Percentiles rank a stretch among this genome's conserved stretches.
phyloP scores from a whole-genome alignment of 2,888 invertebrate species.

The Chydorus sphaericus region DNA sequence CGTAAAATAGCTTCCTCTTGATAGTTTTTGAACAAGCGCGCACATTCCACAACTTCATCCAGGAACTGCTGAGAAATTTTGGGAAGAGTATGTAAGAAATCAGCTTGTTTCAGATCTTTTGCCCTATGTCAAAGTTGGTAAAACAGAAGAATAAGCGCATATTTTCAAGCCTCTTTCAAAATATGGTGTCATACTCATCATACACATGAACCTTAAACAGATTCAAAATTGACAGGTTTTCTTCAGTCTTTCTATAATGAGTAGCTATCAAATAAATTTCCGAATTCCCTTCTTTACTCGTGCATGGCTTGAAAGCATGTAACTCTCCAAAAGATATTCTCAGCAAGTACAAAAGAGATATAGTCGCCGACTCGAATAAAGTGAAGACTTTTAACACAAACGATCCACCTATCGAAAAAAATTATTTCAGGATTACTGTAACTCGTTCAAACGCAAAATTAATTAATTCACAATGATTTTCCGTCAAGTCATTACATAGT shows the following conservation, averaged over 20 bases:
- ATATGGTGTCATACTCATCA: not conserved
- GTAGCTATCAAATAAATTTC: slow-evolving; percentile 74
- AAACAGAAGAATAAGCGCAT: not conserved
- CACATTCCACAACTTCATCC: slow-evolving; percentile 45
- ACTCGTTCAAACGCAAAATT: not conserved
- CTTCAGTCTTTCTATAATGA: slow-evolving; percentile 34
- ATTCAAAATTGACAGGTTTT: not conserved
- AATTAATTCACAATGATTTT: not conserved
- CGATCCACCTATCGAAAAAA: slow-evolving; percentile 44
- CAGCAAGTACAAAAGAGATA: slow-evolving; percentile 63
- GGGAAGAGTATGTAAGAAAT: slow-evolving; percentile 40
- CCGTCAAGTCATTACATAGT: no score
- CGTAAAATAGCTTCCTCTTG: slow-evolving; percentile 20
- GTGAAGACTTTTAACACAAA: slow-evolving; percentile 84
- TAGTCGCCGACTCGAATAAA: slow-evolving; percentile 64
- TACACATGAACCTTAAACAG: not conserved
- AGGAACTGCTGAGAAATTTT: slow-evolving; percentile 47
- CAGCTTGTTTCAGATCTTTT: slow-evolving; percentile 20
- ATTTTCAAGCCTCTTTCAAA: not conserved
- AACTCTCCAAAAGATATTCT: slow-evolving; percentile 55
- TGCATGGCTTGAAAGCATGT: slow-evolving; percentile 68
- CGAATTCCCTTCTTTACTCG: slow-evolving; percentile 90
- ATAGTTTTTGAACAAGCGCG: slow-evolving; percentile 39
- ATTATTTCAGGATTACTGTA: not conserved
- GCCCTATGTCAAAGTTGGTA: not conserved